Percentiles rank a stretch among this genome's conserved stretches.
Evolutionary conservation across 2,797 vertebrate genomes (phyloP).

Genomic region (Anisognathus igniventris): DNA sequence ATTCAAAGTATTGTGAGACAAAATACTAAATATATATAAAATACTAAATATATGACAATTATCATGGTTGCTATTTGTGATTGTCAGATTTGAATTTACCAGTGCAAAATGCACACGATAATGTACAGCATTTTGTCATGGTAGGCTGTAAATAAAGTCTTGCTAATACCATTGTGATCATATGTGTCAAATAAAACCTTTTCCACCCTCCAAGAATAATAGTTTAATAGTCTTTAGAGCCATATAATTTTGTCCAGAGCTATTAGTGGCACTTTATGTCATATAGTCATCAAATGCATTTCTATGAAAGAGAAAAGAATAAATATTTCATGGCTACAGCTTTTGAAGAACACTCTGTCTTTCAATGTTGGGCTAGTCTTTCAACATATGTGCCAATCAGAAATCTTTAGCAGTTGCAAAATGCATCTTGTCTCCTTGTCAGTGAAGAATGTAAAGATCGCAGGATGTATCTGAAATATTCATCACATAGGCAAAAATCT

Average conservation of each 20-base stretch:
- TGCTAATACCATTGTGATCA: constrained; percentile 51
- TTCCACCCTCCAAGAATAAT: constrained; percentile 60
- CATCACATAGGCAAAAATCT: constrained; percentile 60
- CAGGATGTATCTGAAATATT: constrained; percentile 72
- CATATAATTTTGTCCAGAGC: constrained; percentile 67
- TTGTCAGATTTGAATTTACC: constrained; percentile 10
- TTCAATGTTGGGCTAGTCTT: constrained; percentile 66
- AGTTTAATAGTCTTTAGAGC: constrained; percentile 64
- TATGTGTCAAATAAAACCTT: constrained; percentile 38
- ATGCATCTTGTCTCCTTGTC: constrained; percentile 69
- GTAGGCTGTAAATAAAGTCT: constrained; percentile 26
- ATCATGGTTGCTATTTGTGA: not conserved
- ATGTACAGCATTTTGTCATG: not conserved
- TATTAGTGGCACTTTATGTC: constrained; percentile 71
- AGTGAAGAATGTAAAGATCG: constrained; percentile 70
- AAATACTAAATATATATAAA: not conserved
- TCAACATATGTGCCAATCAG: constrained; percentile 69
- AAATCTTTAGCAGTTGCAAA: constrained; percentile 72
- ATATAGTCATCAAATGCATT: constrained; percentile 64
- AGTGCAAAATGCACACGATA: not conserved
- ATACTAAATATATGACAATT: not conserved
- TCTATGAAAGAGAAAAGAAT: constrained; percentile 66
- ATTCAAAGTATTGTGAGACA: not conserved
- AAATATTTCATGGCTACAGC: constrained; percentile 74
- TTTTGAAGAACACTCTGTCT: constrained; percentile 69